Base-by-base conservation (phyloP, 2,113 vertebrate genomes). In the Salvelinus fontinalis region DNA sequence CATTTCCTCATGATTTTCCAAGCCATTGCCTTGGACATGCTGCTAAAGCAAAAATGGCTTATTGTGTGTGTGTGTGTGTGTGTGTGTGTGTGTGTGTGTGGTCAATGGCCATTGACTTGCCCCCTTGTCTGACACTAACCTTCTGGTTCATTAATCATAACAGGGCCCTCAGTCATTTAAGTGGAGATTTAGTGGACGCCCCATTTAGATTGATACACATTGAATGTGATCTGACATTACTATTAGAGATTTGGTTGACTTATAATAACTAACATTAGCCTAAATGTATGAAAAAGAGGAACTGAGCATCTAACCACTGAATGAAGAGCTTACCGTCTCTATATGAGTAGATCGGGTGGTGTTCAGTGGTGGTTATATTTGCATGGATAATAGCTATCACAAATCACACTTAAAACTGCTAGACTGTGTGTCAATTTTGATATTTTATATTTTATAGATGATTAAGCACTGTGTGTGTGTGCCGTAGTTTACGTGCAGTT, bases 61-160 rank as follows among this genome's bases (percentile, higher is more conserved):
- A 62, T 24, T 54, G 49, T 54, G 48, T 71, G 70, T 27, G 48
- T 12, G 44, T 26, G 14, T 12, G n/a, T 31, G 13, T 26, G 14
- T 12, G n/a, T 31, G 13, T 29, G 70, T 51, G 70, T 54, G 44
- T 27, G 44, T 26, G 6, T 51, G 44, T 16, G 49, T 54, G 51
- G 14, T 14, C 12, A 13, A 13, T 1, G 14, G 62, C 8, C 48
- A 69, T 22, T 62, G 59, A 62, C 59, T 62, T 62, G 59, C 59
- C 59, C 59, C n/a, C 8, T 24, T 62, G 27, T n/a, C 77, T 60
- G 70, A 67, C 76, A 39, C 73, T 64, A 49, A 49, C 77, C 77
- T 81, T 75, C 76, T 78, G 75, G 78, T 71, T 77, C 73, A 83
- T 84, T 83, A 75, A 44, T 31, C 79, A 51, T 20, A 85, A 73